Evolutionary conservation across 2,888 invertebrate species (phyloP).

Genomic region (Patella pellucida): DNA sequence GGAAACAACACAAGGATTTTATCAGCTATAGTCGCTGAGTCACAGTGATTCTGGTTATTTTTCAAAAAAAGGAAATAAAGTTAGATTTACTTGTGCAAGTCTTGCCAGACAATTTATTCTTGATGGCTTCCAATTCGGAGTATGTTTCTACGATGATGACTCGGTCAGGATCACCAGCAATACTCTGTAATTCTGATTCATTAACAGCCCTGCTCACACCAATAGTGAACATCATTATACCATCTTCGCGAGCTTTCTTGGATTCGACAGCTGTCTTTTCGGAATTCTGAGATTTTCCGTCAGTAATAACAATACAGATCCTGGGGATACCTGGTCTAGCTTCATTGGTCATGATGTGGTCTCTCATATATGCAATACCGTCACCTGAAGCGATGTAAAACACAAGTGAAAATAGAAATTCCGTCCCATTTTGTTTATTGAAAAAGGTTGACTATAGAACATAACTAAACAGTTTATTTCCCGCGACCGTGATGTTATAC

Average conservation of each 20-base stretch:
- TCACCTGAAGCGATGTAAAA: no score
- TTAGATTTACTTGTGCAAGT: conserved; percentile 23
- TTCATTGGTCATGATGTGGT: background rate
- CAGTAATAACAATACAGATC: background rate
- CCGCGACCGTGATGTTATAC: no score
- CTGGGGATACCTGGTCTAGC: background rate
- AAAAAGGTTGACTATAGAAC: no score
- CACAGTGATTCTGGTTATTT: no score
- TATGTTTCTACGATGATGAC: conserved; percentile 33
- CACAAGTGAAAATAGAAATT: no score
- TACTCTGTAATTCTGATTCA: conserved; percentile 30
- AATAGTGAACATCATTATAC: conserved; percentile 34
- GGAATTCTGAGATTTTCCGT: background rate
- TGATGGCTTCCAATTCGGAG: conserved; percentile 32
- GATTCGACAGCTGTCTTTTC: conserved; percentile 28
- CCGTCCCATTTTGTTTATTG: no score
- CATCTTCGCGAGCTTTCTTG: conserved; percentile 11
- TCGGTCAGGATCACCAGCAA: conserved; percentile 27
- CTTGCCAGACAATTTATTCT: conserved; percentile 21
- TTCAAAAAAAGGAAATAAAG: no score
- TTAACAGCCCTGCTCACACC: conserved; percentile 32
- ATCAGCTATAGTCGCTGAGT: no score
- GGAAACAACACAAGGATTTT: no score
- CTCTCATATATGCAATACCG: background rate
- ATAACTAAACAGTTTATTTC: no score